Conservation (phyloP, 2,888 invertebrate genomes). For the Maniola hyperantus region DNA sequence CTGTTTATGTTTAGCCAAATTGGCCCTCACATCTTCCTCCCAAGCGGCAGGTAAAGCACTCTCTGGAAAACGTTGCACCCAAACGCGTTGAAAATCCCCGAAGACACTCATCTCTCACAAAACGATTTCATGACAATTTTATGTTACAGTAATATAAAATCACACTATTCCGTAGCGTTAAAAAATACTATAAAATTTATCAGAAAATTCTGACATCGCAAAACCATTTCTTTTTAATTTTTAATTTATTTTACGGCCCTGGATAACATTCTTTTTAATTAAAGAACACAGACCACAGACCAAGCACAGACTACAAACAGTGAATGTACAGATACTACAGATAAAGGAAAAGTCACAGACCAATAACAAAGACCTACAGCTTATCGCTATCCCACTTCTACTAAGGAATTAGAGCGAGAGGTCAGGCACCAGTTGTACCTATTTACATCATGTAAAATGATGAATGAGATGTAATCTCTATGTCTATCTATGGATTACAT, state of each 20-base stretch:
- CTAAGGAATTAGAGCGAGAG: too few species aligned
- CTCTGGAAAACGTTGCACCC: constrained; percentile 95
- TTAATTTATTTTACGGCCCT: too few species aligned
- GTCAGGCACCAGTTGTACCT: too few species aligned
- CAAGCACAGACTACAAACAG: background rate
- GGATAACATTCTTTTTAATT: constrained; percentile 46
- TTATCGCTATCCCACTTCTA: too few species aligned
- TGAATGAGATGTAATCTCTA: too few species aligned
- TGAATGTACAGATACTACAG: too few species aligned
- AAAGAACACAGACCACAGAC: background rate
- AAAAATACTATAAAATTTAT: constrained; percentile 52
- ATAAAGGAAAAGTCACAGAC: too few species aligned
- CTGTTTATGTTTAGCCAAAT: constrained; percentile 94
- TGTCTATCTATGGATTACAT: too few species aligned
- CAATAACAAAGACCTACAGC: too few species aligned
- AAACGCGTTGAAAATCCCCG: constrained; percentile 95
- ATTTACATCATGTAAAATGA: too few species aligned
- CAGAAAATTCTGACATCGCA: constrained; percentile 64
- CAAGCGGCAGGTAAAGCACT: constrained; percentile 95
- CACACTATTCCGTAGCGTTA: constrained; percentile 49
- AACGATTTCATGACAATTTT: constrained; percentile 81
- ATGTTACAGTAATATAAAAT: constrained; percentile 62
- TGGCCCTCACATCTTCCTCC: constrained; percentile 96
- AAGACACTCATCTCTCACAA: constrained; percentile 91
- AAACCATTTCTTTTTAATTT: constrained; percentile 45